Base-by-base conservation (phyloP, 2,113 vertebrate genomes). In the Cepphus grylle region DNA sequence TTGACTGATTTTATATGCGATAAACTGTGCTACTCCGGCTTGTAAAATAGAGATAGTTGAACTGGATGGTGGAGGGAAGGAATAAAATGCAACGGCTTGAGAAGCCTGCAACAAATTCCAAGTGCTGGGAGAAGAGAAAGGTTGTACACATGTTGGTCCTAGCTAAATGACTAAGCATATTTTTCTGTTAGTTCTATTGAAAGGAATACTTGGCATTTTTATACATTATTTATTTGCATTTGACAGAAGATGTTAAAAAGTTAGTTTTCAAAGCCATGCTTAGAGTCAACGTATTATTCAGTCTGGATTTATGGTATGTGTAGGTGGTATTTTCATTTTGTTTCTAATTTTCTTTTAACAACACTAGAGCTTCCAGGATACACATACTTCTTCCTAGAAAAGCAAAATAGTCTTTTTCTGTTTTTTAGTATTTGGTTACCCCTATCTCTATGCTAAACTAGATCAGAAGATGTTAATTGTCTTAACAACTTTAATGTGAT, bases 41-140 rank as follows among this genome's bases (percentile, higher is more conserved):
- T 72, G 36, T 40, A 21, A 66, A 81, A 93, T 65, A 21, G 12
- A 76, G n/a, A 40, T 63, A 65, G 8, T 23, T 77, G 52, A 85
- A 59, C 8, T 0, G 0, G 4, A 8, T 6, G 8, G 7, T 25
- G 12, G 58, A 77, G 5, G 5, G 32, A 70, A 85, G 16, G 34
- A 61, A 49, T 76, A 49, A 85, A 96, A 86, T 22, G 1, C 27
- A 67, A 55, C 6, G 19, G 16, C 10, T 8, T 34, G 11, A 50
- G 78, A 80, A 17, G 7, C 58, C 13, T 55, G 26, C n/a, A 79
- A 34, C 15, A 77, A 73, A 91, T 66, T 93, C 16, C 4, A 78
- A 20, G n/a, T 69, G 26, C 0, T 12, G 5, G 63, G 63, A 76
- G 30, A 52, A 50, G 15, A 8, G 0, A 34, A 71, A 70, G 18